Percentiles rank a stretch among this genome's conserved stretches.
phyloP scores from a whole-genome alignment of 2,113 vertebrate genomes.

The Holacanthus passer region DNA sequence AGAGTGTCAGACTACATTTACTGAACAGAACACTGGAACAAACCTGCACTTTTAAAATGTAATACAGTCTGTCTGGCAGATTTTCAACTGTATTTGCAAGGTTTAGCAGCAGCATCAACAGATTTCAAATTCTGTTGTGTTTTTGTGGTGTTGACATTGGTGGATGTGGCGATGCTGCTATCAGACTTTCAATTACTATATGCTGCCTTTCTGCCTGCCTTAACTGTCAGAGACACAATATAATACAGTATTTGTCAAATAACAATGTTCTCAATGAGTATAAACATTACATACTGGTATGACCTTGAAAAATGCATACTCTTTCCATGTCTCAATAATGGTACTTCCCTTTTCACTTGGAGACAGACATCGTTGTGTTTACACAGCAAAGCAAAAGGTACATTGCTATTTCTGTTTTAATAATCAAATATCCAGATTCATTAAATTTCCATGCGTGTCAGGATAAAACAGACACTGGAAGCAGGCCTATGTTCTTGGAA shows the following conservation, averaged over 20 bases:
- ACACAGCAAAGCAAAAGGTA: slow-evolving; percentile 4
- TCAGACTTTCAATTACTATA: neutral
- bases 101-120: neutral
- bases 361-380: neutral
- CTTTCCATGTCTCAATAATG: neutral
- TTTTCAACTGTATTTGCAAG: neutral
- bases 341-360: neutral
- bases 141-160: neutral
- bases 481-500: slow-evolving; percentile 23
- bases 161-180: neutral
- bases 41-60: neutral
- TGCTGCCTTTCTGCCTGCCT: neutral
- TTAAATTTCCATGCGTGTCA: neutral
- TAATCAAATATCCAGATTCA: slow-evolving; percentile 8
- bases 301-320: neutral
- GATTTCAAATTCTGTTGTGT: neutral
- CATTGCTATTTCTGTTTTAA: neutral
- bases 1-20: neutral
- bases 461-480: slow-evolving; percentile 1
- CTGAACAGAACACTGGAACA: neutral
- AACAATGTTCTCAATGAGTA: neutral
- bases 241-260: neutral
- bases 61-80: neutral
- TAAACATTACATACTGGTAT: neutral
- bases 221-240: neutral